Evolutionary conservation across 2,888 invertebrate species (phyloP).

Genomic region (Meiosimyza decipiens): DNA sequence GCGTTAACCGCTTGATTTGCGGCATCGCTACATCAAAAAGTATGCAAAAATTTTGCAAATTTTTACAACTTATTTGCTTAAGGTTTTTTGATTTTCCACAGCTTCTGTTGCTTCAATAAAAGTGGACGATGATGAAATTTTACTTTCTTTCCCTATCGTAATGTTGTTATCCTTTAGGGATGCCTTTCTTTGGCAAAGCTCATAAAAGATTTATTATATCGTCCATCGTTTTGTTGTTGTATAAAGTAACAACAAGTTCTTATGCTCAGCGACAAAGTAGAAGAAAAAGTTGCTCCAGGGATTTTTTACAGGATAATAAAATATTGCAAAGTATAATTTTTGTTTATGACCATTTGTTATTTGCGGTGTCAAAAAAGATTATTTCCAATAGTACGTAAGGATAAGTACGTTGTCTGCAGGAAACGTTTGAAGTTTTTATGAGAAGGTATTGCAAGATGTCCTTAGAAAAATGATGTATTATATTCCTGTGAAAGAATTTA

Average conservation of each 20-base stretch:
- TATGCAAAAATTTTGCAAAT: constrained; percentile 29
- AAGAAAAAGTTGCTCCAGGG: not conserved
- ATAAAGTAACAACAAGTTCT: too few relatives aligned
- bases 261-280: not conserved
- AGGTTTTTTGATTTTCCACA: not conserved
- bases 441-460: too few relatives aligned
- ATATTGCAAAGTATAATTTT: constrained; percentile 16
- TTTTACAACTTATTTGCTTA: not conserved
- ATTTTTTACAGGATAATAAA: constrained; percentile 21
- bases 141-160: not conserved
- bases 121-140: not conserved
- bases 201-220: constrained; percentile 38
- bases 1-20: too few relatives aligned
- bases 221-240: constrained; percentile 13
- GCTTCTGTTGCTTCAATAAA: constrained; percentile 16
- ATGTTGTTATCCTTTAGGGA: constrained; percentile 34
- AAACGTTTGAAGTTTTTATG: too few relatives aligned
- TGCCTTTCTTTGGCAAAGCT: constrained; percentile 25
- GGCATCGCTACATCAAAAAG: not conserved
- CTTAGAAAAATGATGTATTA: too few relatives aligned
- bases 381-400: not conserved
- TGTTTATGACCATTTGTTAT: constrained; percentile 31
- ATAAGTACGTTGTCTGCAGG: not conserved
- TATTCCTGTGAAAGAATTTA: too few relatives aligned
- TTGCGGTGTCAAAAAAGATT: constrained; percentile 21